Evolutionary conservation across 2,113 vertebrate species (phyloP), one percentile per base, ranked within the genome.

Genomic region (Leptobrachium ailaonicum): DNA sequence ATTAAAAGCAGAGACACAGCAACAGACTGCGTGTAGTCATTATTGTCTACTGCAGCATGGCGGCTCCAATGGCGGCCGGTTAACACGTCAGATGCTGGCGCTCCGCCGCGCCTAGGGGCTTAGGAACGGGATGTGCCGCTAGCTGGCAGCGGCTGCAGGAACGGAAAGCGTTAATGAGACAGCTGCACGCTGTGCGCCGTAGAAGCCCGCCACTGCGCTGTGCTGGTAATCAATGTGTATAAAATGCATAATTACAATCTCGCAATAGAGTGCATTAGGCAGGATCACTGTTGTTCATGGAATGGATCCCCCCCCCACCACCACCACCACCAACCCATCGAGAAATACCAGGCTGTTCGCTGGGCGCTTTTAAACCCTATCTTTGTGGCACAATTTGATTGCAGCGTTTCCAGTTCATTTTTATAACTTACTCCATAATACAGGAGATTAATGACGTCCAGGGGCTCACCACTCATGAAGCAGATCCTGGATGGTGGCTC

Each of bases 1-100:
- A 77, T 77, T 77, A 77, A 44, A 69, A 69, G 6, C 66, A 32
- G 66, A 66, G 66, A 77, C 75, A 69, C 20, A 42, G 41, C 41
- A 69, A 70, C 44, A 68, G 50, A 69, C 63, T 68, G 75, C 14
- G 66, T 63, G 54, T 63, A 60, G 75, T 77, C 50, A 77, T 77
- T 70, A 77, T 47, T 14, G 63, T 69, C 75, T 77, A 77, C 41
- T 20, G 75, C 75, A 58, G 66, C 47, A 56, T 42, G 66, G 66
- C 2, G 63, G 11, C 4, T 8, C 47, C 47, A 50, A 68, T 68
- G 66, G 66, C 44, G 41, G 41, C 67, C 43, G 66, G 2, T 69
- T 77, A 77, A 77, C 75, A 47, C 50, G n/a, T 42, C 53, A 14
- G 4, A 20, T 3, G 2, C 75, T 56, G 64, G n/a, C 8, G 64